Base-by-base conservation (phyloP, 2,113 vertebrate genomes). In the Axis porcinus region DNA sequence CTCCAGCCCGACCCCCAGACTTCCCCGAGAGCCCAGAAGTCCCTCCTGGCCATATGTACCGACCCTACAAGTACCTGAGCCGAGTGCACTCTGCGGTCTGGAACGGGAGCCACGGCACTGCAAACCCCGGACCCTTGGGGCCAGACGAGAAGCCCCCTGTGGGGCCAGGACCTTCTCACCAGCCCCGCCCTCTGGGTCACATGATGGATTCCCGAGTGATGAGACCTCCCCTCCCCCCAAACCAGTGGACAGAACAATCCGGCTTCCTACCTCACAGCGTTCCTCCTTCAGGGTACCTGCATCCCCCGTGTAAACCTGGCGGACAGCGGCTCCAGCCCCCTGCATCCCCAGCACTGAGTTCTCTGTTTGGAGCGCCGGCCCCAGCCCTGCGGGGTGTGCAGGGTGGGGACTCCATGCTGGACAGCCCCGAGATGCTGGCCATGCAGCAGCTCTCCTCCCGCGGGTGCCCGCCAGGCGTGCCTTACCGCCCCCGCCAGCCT, bases 351-450 rank as follows among this genome's bases (percentile, higher is more conserved):
- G 43, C 98, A 0, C 94, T 94, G 7, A 52, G 95, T 54, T 1
- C 98, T 82, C 97, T 99, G 1, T 99, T 99, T 6, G 98, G 98
- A 50, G 98, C 96, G 0, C 97, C 98, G 0, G 92, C 98, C 89
- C 99, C 98, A 82, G 98, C 99, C 94, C 98, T 99, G 15, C 99
- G 99, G 97, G 99, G 99, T 30, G 98, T 98, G 86, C 99, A 99
- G 95, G 99, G 99, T 0, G 99, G 99, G 94, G 99, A 99, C 95
- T 99, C 99, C 87, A 99, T 99, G 99, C 99, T 99, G 99, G 99
- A 99, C 98, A 99, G 99, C 98, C 99, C 99, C 0, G 99, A 99
- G 98, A 99, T 99, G 99, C 99, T 99, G 7, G 99, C 99, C 98
- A 99, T 99, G 99, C 99, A 99, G 99, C 99, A 99, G 99, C 99